Base-by-base conservation (phyloP, 2,888 invertebrate genomes). In the Drosophila recens region DNA sequence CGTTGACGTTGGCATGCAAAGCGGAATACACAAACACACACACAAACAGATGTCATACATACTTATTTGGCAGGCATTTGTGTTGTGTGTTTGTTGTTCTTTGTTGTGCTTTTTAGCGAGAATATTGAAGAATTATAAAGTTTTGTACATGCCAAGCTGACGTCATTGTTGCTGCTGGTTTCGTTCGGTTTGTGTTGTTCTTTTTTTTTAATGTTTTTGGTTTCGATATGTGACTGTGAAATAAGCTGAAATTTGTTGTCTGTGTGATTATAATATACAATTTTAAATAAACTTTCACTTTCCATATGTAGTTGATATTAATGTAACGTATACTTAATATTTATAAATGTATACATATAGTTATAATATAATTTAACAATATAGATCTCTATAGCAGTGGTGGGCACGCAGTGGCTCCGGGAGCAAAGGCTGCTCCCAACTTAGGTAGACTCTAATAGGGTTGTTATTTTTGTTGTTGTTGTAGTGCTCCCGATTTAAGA, bases 81-180 rank as follows among this genome's bases (percentile, higher is more conserved):
- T 61, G 10, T 3, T 45, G 15, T 54, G 36, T 43, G 27, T 52
- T 10, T 57, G 38, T 51, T 63, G 49, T 52, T 36, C 54, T 40
- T 72, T 75, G 70, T 82, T 82, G 52, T 62, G 66, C 53, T 69
- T 67, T 71, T 75, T 48, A 66, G 46, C 62, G 65, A 43, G 53
- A 56, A 61, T 57, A 59, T 69, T 63, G 20, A 67, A 57, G 81
- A 72, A 87, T 74, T 87, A 57, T 69, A 75, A 87, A 69, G 61
- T 74, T 88, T 75, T 49, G 56, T 69, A 67, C 65, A 89, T 78
- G 87, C 59, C 72, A 65, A 45, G 72, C 89, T 89, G 78, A 87
- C 81, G 84, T 89, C 84, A 85, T 87, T 70, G 58, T 72, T 74
- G 63, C 42, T 61, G 34, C 46, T 66, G 66, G 40, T 63, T 57